These are phyloP conservation scores for Sebastes oblongus DNA, from an alignment of 2,797 vertebrate genomes.

Conservation along the genomic window DNA sequence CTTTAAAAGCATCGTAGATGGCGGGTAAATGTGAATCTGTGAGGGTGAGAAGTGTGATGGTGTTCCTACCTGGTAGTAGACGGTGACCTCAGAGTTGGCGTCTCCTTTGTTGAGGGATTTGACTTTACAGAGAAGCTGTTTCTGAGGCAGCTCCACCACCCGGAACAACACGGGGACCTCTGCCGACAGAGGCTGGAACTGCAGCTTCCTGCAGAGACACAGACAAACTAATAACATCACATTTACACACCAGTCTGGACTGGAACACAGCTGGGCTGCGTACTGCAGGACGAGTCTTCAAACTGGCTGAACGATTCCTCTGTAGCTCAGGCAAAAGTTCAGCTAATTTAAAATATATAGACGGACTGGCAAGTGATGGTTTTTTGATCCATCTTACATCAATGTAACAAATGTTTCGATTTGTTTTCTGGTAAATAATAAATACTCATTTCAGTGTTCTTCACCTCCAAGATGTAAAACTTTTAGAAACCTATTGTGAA, in stretches of 20 bases:
- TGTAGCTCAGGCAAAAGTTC: too few relatives aligned
- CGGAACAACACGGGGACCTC: constrained; percentile 87
- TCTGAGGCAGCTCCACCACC: constrained; percentile 84
- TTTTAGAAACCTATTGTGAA: neutral
- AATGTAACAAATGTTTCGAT: neutral
- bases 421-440: neutral
- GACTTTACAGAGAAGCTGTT: constrained; percentile 85
- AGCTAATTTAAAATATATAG: too few relatives aligned
- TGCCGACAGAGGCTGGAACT: constrained; percentile 81
- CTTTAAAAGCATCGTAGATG: neutral
- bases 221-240: neutral
- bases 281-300: too few relatives aligned
- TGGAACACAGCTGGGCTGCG: neutral
- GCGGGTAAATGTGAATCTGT: neutral
- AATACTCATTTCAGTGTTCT: neutral
- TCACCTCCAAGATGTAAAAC: neutral
- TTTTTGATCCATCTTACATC: neutral
- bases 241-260: neutral
- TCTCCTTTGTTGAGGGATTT: constrained; percentile 87
- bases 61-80: constrained; percentile 88
- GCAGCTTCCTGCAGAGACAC: constrained; percentile 77
- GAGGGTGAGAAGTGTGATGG: neutral
- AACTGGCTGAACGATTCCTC: too few relatives aligned
- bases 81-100: constrained; percentile 87
- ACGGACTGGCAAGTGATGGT: neutral